A percentile compares a stretch with the other conserved stretches of the same genome.
These are phyloP conservation scores for Montipora capricornis DNA, from an alignment of 64 coral and sea anemone genomes.

Conservation along the genomic window DNA sequence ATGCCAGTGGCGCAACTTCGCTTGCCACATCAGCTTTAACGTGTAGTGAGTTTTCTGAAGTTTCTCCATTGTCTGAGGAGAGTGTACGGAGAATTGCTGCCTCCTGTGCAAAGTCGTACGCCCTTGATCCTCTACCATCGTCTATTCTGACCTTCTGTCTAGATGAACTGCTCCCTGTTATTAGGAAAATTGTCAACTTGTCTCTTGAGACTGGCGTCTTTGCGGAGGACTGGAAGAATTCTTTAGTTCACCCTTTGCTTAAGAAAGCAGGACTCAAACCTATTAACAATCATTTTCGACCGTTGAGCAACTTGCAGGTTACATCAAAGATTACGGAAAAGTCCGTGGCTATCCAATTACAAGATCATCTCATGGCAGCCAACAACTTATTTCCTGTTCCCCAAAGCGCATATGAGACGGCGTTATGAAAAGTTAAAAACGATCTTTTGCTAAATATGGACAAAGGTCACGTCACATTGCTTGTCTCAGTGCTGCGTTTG, in stretches of 20 bases:
- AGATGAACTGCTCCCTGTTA: not conserved
- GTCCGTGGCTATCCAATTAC: too few species aligned
- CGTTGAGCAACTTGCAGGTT: slow-evolving; percentile 44
- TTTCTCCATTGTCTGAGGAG: not conserved
- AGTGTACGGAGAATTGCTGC: not conserved
- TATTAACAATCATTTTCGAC: slow-evolving; percentile 39
- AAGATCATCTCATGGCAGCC: not conserved
- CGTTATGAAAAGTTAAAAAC: too few species aligned
- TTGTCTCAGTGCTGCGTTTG: too few species aligned
- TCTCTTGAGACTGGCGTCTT: slow-evolving; percentile 22
- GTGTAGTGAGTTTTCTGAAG: not conserved
- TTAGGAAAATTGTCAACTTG: slow-evolving; percentile 40
- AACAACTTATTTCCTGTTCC: too few species aligned
- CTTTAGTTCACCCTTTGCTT: slow-evolving; percentile 44
- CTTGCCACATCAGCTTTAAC: not conserved
- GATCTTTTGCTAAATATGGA: too few species aligned
- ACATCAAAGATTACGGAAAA: slow-evolving; percentile 66
- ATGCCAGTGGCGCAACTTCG: too few species aligned
- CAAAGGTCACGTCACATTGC: too few species aligned
- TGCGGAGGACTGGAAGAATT: slow-evolving; percentile 49
- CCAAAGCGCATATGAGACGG: too few species aligned
- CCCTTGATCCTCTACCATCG: slow-evolving; percentile 22
- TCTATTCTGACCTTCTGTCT: slow-evolving; percentile 18
- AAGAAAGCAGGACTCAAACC: slow-evolving; percentile 51
- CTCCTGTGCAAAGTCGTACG: too few species aligned